Percentiles rank a stretch among this genome's conserved stretches.
Conservation (phyloP, 2,113 vertebrate genomes). For the Collichthys lucidus region DNA sequence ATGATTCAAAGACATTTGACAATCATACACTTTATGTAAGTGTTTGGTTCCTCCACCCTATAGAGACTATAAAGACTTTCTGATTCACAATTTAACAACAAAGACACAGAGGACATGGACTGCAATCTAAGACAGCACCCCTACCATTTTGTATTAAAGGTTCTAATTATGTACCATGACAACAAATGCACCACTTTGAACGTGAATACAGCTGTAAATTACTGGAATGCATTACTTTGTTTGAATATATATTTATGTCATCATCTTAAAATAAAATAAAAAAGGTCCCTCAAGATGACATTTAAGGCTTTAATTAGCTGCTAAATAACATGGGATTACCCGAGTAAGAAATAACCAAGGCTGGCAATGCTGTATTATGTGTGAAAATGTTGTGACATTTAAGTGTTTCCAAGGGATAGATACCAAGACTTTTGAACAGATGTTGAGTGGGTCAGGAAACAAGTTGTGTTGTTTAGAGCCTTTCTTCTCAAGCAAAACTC, state of each 20-base stretch:
- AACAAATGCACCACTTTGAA: not conserved
- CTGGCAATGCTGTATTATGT: not conserved
- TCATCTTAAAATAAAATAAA: constrained; percentile 10
- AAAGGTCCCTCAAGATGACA: constrained; percentile 1
- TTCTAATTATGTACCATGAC: constrained; percentile 18
- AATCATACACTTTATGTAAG: not conserved
- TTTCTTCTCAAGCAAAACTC: not conserved
- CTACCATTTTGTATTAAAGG: constrained; percentile 1
- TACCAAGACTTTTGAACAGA: not conserved
- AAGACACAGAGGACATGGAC: not conserved
- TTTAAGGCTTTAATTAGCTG: constrained; percentile 10
- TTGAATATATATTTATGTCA: not conserved
- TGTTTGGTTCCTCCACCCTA: not conserved
- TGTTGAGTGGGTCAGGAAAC: not conserved
- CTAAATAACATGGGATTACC: constrained; percentile 15
- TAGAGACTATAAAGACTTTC: not conserved
- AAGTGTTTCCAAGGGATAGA: not conserved
- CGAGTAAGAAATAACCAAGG: not conserved
- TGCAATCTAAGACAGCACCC: not conserved
- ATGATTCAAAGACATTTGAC: not conserved
- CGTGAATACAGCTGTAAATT: not conserved
- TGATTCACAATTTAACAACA: not conserved
- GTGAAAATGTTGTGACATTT: constrained; percentile 23
- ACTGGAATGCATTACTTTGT: not conserved
- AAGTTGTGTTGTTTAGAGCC: not conserved